phyloP scores from a whole-genome alignment of 2,888 invertebrate genomes.

The Clanis bilineata region DNA sequence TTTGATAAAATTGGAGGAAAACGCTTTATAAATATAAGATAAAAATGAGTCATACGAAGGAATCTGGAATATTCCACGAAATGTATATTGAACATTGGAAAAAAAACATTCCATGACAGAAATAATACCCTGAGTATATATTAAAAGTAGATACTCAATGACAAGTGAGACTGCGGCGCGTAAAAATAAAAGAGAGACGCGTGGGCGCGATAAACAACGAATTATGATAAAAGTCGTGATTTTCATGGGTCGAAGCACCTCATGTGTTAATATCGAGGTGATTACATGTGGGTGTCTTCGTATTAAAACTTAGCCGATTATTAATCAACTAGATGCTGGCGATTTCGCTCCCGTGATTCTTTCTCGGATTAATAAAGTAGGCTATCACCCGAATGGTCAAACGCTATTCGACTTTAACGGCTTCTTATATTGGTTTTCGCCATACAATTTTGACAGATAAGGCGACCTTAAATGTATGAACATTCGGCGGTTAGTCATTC shows the following conservation, averaged over 20 bases:
- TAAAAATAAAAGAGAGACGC: not conserved
- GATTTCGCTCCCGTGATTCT: too few species aligned
- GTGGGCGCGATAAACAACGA: slow-evolving; percentile 11
- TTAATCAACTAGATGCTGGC: too few species aligned
- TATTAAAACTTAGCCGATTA: too few species aligned
- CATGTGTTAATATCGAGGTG: not conserved
- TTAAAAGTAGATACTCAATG: slow-evolving; percentile 11
- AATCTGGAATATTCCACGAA: slow-evolving; percentile 11
- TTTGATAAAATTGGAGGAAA: not conserved
- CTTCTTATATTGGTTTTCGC: too few species aligned
- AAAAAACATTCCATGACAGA: slow-evolving; percentile 15
- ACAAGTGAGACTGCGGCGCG: not conserved
- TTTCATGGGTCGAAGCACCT: not conserved
- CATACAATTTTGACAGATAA: too few species aligned
- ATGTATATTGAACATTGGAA: slow-evolving; percentile 1
- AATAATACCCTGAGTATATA: slow-evolving; percentile 1
- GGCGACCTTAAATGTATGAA: too few species aligned
- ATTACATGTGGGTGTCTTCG: not conserved
- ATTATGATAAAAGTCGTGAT: slow-evolving; percentile 12
- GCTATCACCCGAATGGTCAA: too few species aligned
- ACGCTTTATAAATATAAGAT: not conserved
- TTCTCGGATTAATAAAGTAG: too few species aligned
- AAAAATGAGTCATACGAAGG: slow-evolving; percentile 3
- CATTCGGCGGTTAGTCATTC: too few species aligned
- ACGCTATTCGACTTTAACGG: too few species aligned